phyloP scores from a whole-genome alignment of 2,888 invertebrate genomes.

The Agapetus fuscipes region DNA sequence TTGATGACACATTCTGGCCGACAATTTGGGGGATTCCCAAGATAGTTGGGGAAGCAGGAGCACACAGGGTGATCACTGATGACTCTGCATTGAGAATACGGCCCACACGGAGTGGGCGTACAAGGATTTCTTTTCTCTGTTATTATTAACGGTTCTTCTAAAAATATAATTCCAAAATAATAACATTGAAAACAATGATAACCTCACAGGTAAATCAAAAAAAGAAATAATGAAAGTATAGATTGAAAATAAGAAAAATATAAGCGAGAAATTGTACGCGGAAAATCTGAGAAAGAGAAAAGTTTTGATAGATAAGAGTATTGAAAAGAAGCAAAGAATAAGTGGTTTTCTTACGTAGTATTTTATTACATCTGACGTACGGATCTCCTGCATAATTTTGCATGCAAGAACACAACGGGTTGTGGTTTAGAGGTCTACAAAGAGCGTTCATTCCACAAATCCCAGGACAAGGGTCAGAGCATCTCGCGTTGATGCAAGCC shows the following conservation, averaged over 20 bases:
- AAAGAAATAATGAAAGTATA: background rate
- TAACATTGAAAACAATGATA: background rate
- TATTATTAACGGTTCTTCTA: constrained; percentile 18
- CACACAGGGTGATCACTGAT: constrained; percentile 46
- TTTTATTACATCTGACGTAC: constrained; percentile 48
- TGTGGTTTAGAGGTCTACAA: constrained; percentile 65
- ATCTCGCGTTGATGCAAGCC: constrained; percentile 68
- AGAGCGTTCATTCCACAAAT: constrained; percentile 63
- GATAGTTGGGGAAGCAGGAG: constrained; percentile 48
- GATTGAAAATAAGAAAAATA: background rate
- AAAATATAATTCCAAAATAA: background rate
- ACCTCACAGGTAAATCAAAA: background rate
- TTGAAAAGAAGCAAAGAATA: too few relatives aligned
- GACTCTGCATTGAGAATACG: constrained; percentile 50
- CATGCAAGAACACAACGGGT: constrained; percentile 60
- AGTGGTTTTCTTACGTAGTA: constrained; percentile 30
- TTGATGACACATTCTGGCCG: constrained; percentile 54
- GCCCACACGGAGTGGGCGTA: constrained; percentile 53
- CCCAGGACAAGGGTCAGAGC: constrained; percentile 69
- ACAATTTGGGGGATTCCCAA: constrained; percentile 53
- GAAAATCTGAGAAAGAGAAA: too few relatives aligned
- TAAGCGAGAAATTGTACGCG: background rate
- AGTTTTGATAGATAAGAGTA: too few relatives aligned
- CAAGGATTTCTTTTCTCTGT: constrained; percentile 42
- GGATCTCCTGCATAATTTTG: constrained; percentile 62